These are phyloP conservation scores for Mionectes macconnelli DNA, from an alignment of 2,113 vertebrate genomes.

Conservation along the genomic window DNA sequence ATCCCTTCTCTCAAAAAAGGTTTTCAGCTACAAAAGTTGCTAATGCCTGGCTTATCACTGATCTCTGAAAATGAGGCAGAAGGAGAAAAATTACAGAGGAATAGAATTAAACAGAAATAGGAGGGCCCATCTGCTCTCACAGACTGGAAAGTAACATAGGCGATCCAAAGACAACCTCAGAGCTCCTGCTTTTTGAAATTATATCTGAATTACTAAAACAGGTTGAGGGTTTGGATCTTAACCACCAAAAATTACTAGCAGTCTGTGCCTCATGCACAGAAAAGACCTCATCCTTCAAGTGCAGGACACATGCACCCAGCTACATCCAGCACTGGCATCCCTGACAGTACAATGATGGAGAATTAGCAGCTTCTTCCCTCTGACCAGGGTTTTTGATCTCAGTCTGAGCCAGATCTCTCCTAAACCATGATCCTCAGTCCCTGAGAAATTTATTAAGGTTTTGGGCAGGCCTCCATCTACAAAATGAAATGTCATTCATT, in stretches of 20 bases:
- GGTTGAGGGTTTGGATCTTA: not conserved
- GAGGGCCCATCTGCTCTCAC: not conserved
- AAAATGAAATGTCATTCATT: fast-evolving
- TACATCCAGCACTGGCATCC: not conserved
- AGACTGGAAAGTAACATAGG: not conserved
- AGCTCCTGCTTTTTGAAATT: not conserved
- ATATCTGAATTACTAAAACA: not conserved
- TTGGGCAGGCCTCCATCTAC: not conserved
- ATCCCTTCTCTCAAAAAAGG: not conserved
- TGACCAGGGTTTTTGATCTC: not conserved
- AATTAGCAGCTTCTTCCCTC: not conserved
- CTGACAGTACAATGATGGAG: not conserved
- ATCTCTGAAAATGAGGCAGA: not conserved
- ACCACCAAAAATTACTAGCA: not conserved
- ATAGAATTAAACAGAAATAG: not conserved
- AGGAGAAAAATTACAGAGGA: not conserved
- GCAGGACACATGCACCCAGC: not conserved
- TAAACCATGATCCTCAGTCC: not conserved
- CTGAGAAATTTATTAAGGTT: not conserved
- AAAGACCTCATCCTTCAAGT: not conserved
- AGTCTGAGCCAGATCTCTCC: not conserved
- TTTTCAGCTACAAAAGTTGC: not conserved
- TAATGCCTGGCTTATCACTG: not conserved
- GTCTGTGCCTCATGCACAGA: not conserved
- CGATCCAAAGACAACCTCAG: not conserved